Evolutionary conservation across 2,797 vertebrate species (phyloP), one percentile per base, ranked within the genome.

Genomic region (Rachycentron canadum): DNA sequence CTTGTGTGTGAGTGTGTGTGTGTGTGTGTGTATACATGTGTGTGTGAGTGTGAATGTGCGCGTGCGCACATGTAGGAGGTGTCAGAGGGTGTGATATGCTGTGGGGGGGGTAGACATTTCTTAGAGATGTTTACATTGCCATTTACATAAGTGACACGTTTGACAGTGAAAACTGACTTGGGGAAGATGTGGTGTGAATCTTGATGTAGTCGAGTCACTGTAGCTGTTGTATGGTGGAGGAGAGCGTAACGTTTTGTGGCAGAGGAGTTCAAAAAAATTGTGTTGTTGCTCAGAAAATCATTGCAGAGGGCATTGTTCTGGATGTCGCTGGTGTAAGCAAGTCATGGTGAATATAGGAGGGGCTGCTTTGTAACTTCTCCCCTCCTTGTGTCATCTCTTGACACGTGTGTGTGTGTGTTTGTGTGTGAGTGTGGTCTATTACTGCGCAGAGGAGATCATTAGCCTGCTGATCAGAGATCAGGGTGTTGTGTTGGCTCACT

Each of bases 381-480:
- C 25, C 76, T 68, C 49, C 65, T 72, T 53, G 61, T 1, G 0
- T 78, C 65, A 63, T 79, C 62, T 61, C 73, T 38, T 68, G 26
- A 73, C 45, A n/a, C 14, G 9, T 69, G 25, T 49, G 21, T 49
- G 19, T 47, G 8, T 47, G 19, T 47, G 45, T n/a, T 7, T 47
- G 45, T 47, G 55, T 49, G 41, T 3, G 43, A 56, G 30, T 16
- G 19, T 50, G 23, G 62, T n/a, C n/a, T n/a, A n/a, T n/a, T n/a
- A n/a, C n/a, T n/a, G n/a, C 12, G 2, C 58, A 77, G 65, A 41
- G 52, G 68, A 72, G 65, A 57, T 71, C 43, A 43, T 74, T 53
- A 83, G 38, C 58, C 73, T 56, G 59, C 80, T 80, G 70, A 73
- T 81, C 52, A 75, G 76, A 55, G 65, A 78, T 78, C 67, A 79